A percentile compares a stretch with the other conserved stretches of the same genome.
These are phyloP conservation scores for Corythaeola cristata DNA, from an alignment of 2,113 vertebrate genomes.

Conservation along the genomic window DNA sequence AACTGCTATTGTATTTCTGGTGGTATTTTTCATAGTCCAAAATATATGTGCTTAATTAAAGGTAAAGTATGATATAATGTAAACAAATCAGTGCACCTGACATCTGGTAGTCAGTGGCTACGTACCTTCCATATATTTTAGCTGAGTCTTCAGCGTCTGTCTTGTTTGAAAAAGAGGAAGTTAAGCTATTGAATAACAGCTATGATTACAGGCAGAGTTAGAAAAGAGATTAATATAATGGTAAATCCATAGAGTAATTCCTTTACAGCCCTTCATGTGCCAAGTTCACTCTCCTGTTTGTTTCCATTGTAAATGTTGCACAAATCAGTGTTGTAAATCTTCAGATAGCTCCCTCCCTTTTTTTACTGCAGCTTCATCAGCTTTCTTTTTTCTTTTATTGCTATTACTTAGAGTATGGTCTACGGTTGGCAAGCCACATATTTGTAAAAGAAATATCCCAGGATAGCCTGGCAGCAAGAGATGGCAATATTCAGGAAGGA, in stretches of 20 bases:
- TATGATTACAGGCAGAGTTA: neutral
- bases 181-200: neutral
- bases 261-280: neutral
- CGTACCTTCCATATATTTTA: neutral
- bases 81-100: neutral
- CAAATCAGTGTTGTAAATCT: neutral
- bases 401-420: slow-evolving; percentile 83
- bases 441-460: slow-evolving; percentile 99
- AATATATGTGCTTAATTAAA: neutral
- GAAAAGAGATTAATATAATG: neutral
- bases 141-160: neutral
- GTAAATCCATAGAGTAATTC: neutral
- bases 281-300: neutral
- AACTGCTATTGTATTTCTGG: neutral
- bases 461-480: slow-evolving; percentile 96
- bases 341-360: slow-evolving; percentile 49
- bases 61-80: neutral
- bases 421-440: slow-evolving; percentile 98
- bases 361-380: neutral
- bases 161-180: neutral
- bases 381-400: neutral
- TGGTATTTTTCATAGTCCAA: neutral
- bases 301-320: neutral
- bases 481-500: slow-evolving; percentile 99
- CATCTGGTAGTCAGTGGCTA: neutral